Percentiles rank a stretch among this genome's conserved stretches.
Conservation (phyloP, 2,888 invertebrate species). For the Sminthurides aquaticus region DNA sequence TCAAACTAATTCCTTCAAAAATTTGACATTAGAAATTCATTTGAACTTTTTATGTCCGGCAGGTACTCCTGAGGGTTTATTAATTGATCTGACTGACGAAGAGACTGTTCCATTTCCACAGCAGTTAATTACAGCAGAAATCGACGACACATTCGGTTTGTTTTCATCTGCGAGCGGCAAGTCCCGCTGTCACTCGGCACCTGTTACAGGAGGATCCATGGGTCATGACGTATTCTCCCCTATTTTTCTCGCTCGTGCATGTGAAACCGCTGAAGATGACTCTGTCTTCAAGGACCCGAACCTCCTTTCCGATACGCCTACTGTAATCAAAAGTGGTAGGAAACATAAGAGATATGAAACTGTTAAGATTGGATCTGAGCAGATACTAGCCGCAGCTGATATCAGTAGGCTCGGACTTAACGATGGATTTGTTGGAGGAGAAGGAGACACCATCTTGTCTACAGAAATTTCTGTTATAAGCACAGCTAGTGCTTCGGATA, state of each 20-base stretch:
- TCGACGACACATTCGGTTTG: conserved; percentile 38
- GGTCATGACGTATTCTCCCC: conserved; percentile 15
- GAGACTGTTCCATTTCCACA: conserved; percentile 23
- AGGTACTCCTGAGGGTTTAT: conserved; percentile 17
- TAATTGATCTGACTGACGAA: conserved; percentile 32
- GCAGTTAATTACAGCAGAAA: conserved; percentile 29
- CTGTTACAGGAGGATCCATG: background rate
- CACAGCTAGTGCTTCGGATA: too few species aligned
- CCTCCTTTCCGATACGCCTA: background rate
- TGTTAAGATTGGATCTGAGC: background rate
- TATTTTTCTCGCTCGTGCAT: background rate
- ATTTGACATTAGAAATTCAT: background rate
- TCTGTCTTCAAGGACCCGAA: background rate
- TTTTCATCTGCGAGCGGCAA: too few species aligned
- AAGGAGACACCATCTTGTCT: too few species aligned
- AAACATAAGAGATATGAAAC: background rate
- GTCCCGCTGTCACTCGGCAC: conserved; percentile 9
- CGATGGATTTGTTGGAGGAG: conserved; percentile 10
- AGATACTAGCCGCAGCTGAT: background rate
- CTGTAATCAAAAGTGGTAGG: background rate
- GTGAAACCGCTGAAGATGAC: background rate
- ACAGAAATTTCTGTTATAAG: too few species aligned
- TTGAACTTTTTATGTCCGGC: background rate
- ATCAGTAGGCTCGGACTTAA: conserved; percentile 10
- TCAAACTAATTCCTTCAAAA: background rate